phyloP scores from a whole-genome alignment of 2,113 vertebrate species.

The Antechinus stuartii region DNA sequence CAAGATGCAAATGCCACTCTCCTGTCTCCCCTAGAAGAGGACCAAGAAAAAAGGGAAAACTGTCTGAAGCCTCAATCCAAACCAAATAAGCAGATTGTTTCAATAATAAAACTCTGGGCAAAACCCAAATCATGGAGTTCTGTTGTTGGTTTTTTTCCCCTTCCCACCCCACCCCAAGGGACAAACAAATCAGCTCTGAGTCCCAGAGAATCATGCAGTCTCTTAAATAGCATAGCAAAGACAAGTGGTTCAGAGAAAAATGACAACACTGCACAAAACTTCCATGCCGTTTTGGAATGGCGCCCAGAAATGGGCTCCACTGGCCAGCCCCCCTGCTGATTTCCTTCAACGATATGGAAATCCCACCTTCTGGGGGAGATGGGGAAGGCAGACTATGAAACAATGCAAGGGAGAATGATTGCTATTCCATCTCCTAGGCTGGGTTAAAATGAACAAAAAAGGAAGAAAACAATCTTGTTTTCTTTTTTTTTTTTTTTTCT shows the following conservation, averaged over 20 bases:
- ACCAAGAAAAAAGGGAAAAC: not conserved
- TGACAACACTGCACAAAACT: not conserved
- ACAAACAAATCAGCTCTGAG: not conserved
- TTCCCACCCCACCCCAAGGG: slow-evolving; percentile 3
- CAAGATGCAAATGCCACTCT: not conserved
- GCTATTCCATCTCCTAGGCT: slow-evolving; percentile 3
- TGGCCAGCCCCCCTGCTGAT: not conserved
- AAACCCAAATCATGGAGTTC: not conserved
- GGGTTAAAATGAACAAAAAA: not conserved
- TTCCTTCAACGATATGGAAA: not conserved
- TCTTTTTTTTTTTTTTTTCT: too few species aligned
- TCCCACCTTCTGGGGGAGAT: not conserved
- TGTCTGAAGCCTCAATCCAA: not conserved
- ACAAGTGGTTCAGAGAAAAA: not conserved
- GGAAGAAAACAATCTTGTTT: not conserved
- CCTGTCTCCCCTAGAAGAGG: not conserved
- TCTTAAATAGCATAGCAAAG: slow-evolving; percentile 2
- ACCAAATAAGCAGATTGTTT: not conserved
- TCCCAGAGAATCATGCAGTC: not conserved
- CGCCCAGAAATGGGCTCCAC: not conserved
- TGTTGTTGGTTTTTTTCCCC: not conserved
- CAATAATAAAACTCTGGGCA: not conserved
- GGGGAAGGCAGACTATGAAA: not conserved
- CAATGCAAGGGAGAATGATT: not conserved
- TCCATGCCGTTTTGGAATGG: not conserved